Percentiles rank a stretch among this genome's conserved stretches.
phyloP scores from a whole-genome alignment of 2,797 vertebrate genomes.

The Sternarchorhynchus goeldii region DNA sequence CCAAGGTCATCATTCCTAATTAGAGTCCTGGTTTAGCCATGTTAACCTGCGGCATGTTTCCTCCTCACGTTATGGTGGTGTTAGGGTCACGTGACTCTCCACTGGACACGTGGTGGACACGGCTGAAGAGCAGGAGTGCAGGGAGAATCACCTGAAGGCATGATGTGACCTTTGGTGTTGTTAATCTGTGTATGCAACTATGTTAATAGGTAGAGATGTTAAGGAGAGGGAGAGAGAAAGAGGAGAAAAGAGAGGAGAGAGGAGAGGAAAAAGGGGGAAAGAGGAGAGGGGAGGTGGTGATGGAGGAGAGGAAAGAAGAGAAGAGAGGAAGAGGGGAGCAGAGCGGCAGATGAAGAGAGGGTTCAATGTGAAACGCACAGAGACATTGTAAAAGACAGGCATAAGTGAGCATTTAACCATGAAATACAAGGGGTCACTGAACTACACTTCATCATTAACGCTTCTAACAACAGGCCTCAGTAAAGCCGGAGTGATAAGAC shows the following conservation, averaged over 20 bases:
- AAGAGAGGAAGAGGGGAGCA: no score
- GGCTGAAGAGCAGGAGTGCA: neutral
- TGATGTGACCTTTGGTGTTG: neutral
- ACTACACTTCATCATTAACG: no score
- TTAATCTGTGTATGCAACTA: neutral
- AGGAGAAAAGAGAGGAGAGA: no score
- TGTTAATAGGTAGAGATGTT: slow-evolving; percentile 28
- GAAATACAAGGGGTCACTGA: no score
- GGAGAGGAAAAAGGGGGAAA: no score
- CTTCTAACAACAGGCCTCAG: no score
- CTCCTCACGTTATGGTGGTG: slow-evolving; percentile 64
- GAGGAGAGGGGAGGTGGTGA: no score
- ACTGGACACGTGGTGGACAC: neutral
- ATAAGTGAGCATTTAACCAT: no score
- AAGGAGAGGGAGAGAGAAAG: neutral
- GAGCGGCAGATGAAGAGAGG: neutral
- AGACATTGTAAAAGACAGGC: no score
- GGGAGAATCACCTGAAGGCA: neutral
- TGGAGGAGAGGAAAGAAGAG: no score
- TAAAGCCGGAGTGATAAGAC: neutral
- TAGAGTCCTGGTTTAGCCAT: slow-evolving; percentile 69
- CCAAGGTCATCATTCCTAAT: slow-evolving; percentile 73
- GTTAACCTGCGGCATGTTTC: slow-evolving; percentile 66
- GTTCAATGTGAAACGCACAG: slow-evolving; percentile 33
- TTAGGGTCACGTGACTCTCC: neutral